phyloP scores from a whole-genome alignment of 2,888 invertebrate genomes.

The Erannis defoliaria region DNA sequence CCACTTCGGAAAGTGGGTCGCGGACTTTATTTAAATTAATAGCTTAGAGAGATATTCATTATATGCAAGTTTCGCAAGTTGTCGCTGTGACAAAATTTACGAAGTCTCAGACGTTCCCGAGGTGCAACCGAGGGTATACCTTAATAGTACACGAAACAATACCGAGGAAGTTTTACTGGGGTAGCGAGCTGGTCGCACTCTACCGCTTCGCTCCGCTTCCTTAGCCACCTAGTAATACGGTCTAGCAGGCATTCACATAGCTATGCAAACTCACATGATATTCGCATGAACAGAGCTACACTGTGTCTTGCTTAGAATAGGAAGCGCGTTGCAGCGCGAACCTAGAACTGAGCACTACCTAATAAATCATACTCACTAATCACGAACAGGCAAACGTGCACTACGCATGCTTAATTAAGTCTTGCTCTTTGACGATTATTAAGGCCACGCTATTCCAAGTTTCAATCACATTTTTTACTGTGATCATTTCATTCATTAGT shows the following conservation, averaged over 20 bases:
- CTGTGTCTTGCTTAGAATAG: conserved; percentile 47
- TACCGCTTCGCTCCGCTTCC: conserved; percentile 44
- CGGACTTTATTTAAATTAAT: conserved; percentile 38
- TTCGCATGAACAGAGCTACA: conserved; percentile 51
- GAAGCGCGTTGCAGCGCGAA: conserved; percentile 44
- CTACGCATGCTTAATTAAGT: conserved; percentile 6
- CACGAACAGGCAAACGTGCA: conserved; percentile 6
- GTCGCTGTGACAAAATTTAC: conserved; percentile 62
- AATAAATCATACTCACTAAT: conserved; percentile 24
- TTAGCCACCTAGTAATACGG: conserved; percentile 55
- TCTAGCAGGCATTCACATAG: conserved; percentile 45
- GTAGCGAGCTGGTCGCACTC: conserved; percentile 43
- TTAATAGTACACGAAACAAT: conserved; percentile 69
- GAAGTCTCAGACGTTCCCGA: conserved; percentile 64
- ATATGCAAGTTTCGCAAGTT: conserved; percentile 59
- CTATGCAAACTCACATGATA: conserved; percentile 58
- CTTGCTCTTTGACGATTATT: not conserved
- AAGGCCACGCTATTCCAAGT: not conserved
- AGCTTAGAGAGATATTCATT: conserved; percentile 41
- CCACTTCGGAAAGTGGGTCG: conserved; percentile 27
- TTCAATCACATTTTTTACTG: too few relatives aligned
- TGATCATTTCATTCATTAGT: too few relatives aligned
- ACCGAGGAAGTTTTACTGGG: conserved; percentile 64
- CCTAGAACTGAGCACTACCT: conserved; percentile 6
- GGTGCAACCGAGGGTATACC: conserved; percentile 62